Conservation (phyloP, 2,888 invertebrate genomes). For the Belgica antarctica region DNA sequence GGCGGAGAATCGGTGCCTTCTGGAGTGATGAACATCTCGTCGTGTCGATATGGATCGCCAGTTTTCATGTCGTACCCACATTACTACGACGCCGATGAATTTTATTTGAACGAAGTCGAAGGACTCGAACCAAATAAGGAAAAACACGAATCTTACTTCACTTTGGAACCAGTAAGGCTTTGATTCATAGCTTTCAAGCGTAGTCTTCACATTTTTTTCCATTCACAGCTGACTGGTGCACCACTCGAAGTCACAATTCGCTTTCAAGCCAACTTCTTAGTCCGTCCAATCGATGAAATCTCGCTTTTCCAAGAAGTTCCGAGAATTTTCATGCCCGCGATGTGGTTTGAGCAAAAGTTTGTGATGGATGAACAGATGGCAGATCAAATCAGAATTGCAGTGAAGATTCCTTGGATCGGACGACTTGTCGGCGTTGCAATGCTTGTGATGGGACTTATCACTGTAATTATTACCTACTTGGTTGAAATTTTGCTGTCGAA, state of each 20-base stretch:
- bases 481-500: neutral
- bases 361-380: constrained; percentile 57
- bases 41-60: constrained; percentile 70
- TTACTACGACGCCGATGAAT: constrained; percentile 68
- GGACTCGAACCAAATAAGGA: constrained; percentile 65
- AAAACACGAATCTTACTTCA: constrained; percentile 66
- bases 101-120: constrained; percentile 59
- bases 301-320: constrained; percentile 61
- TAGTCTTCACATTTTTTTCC: neutral
- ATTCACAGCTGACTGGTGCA: constrained; percentile 67
- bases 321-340: constrained; percentile 63
- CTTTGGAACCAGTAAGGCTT: constrained; percentile 65
- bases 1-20: constrained; percentile 63
- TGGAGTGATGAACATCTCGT: constrained; percentile 67
- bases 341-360: constrained; percentile 68
- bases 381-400: constrained; percentile 55
- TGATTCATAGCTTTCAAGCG: neutral
- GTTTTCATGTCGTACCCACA: constrained; percentile 75
- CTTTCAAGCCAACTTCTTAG: constrained; percentile 68
- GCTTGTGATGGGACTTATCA: constrained; percentile 49
- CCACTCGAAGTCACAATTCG: constrained; percentile 67
- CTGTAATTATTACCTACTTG: constrained; percentile 27
- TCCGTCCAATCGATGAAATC: constrained; percentile 61
- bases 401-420: constrained; percentile 56
- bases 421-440: constrained; percentile 53